These are phyloP conservation scores for Lasioglossum morio DNA, from an alignment of 2,888 invertebrate genomes.

Conservation along the genomic window DNA sequence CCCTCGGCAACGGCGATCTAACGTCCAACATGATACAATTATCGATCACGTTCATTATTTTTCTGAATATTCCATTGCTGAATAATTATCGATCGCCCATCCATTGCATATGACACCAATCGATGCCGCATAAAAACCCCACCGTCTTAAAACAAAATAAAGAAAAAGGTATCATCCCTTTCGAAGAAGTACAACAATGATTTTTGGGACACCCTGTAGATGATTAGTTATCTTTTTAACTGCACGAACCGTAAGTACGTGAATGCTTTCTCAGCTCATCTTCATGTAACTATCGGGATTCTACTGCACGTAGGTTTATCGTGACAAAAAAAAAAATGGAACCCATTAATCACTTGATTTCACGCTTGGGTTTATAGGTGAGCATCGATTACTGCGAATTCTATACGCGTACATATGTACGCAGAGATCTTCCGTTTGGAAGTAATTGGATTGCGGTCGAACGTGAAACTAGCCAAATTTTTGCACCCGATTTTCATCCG, in stretches of 20 bases:
- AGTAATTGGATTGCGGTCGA: conserved; percentile 21
- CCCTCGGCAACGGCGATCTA: too few relatives aligned
- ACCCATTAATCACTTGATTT: neutral
- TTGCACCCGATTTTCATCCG: conserved; percentile 32
- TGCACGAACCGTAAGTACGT: neutral
- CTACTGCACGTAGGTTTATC: neutral
- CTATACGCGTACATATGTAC: neutral
- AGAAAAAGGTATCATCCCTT: too few relatives aligned
- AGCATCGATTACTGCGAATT: neutral
- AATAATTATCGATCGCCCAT: too few relatives aligned
- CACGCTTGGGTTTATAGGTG: neutral
- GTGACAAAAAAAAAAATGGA: neutral
- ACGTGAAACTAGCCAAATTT: conserved; percentile 27
- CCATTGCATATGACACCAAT: too few relatives aligned
- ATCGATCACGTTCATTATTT: too few relatives aligned
- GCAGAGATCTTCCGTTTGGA: conserved; percentile 16
- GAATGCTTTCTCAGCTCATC: neutral
- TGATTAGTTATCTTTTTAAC: neutral
- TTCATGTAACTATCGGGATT: neutral
- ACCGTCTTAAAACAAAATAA: too few relatives aligned
- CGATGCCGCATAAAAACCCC: too few relatives aligned
- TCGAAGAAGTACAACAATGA: too few relatives aligned
- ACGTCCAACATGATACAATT: too few relatives aligned
- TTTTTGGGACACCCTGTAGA: too few relatives aligned
- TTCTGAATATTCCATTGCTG: too few relatives aligned